Conservation (phyloP, 2,797 vertebrate species). For the Tympanoctomys barrerae region DNA sequence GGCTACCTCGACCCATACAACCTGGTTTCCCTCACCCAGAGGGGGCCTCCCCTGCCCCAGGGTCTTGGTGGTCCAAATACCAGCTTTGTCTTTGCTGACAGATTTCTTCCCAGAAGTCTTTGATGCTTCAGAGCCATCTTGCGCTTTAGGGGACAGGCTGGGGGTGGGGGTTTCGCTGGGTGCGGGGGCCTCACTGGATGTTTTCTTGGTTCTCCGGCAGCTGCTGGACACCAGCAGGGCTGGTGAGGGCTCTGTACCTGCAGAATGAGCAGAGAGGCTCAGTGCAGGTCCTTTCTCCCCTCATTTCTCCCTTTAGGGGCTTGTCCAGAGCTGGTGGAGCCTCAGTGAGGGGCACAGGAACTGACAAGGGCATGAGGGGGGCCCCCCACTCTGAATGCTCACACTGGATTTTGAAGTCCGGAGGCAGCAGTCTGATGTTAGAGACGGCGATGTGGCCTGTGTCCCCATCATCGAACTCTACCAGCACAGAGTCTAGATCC, state of each 20-base stretch:
- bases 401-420: constrained; percentile 98
- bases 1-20: neutral
- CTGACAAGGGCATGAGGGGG: neutral
- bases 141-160: constrained; percentile 87
- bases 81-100: constrained; percentile 91
- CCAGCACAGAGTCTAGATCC: constrained; percentile 93
- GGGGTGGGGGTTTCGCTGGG: constrained; percentile 86
- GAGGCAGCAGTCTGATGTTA: constrained; percentile 96
- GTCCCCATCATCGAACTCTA: constrained; percentile 98
- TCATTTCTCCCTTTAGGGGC: neutral
- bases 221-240: constrained; percentile 90
- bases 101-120: constrained; percentile 88
- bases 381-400: constrained; percentile 75
- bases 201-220: constrained; percentile 88
- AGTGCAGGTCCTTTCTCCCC: neutral
- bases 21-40: fast-evolving
- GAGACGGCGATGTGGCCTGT: constrained; percentile 95
- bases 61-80: constrained; percentile 79
- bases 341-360: neutral
- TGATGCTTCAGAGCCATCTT: constrained; percentile 80
- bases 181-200: constrained; percentile 86
- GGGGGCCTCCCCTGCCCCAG: neutral
- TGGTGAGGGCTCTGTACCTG: constrained; percentile 94
- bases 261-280: neutral
- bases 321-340: neutral